Evolutionary conservation across 2,113 vertebrate genomes (phyloP).

Genomic region (Pelmatolapia mariae): DNA sequence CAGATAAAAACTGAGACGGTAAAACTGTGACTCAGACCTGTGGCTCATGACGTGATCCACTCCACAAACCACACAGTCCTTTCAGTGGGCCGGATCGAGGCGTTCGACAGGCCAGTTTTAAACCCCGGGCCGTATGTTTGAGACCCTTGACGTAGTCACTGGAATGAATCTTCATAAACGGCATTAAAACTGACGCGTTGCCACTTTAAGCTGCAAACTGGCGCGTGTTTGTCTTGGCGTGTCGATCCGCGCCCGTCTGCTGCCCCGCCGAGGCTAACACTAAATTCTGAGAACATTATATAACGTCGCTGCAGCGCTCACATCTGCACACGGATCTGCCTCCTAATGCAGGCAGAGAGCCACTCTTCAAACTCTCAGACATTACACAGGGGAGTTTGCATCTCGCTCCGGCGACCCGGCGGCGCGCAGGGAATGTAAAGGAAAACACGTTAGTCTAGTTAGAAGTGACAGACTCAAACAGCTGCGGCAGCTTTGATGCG

Average conservation of each 20-base stretch:
- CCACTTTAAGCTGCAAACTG: background rate
- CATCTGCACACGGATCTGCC: constrained; percentile 11
- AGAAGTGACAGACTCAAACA: constrained; percentile 49
- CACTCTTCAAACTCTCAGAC: constrained; percentile 8
- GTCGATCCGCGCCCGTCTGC: background rate
- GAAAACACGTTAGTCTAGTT: constrained; percentile 30
- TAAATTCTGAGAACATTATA: constrained; percentile 12
- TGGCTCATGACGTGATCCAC: background rate
- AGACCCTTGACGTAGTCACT: background rate
- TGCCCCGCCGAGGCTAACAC: background rate
- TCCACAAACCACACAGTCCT: background rate
- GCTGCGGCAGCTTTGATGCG: constrained; percentile 25
- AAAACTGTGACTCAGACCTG: background rate
- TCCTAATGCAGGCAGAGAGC: background rate
- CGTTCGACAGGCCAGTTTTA: fast-evolving
- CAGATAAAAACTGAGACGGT: background rate
- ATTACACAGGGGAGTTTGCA: constrained; percentile 46
- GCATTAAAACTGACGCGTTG: background rate
- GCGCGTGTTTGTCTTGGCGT: background rate
- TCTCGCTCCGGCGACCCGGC: constrained; percentile 6
- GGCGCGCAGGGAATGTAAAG: constrained; percentile 37
- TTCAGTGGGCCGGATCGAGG: background rate
- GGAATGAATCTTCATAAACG: background rate
- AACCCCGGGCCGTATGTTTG: background rate
- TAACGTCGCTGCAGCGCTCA: background rate